Evolutionary conservation across 2,113 vertebrate species (phyloP).

Genomic region (Urocolius indicus): DNA sequence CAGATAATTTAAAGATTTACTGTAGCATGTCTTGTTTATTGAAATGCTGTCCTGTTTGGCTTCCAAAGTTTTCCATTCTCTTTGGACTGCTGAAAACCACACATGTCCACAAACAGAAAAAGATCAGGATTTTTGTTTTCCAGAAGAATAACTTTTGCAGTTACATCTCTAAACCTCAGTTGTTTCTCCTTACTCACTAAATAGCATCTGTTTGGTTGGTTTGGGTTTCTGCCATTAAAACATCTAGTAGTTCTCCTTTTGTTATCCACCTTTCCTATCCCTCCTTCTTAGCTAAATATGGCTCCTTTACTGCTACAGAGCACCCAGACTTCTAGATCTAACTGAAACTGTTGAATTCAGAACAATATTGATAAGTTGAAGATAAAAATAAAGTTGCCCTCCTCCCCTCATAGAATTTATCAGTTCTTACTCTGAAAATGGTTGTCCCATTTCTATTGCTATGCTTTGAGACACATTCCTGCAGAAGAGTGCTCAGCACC

Average conservation of each 20-base stretch:
- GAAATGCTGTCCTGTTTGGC: not conserved
- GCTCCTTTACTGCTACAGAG: not conserved
- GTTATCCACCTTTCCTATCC: not conserved
- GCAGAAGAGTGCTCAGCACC: slow-evolving; percentile 9
- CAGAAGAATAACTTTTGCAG: not conserved
- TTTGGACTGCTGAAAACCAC: not conserved
- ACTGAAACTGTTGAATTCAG: not conserved
- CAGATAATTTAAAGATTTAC: not conserved
- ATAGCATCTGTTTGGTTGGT: not conserved
- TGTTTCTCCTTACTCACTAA: not conserved
- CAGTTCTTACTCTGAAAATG: not conserved
- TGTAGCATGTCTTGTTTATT: not conserved
- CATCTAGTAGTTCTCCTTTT: not conserved
- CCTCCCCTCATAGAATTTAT: not conserved
- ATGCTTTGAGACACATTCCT: not conserved
- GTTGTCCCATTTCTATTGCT: not conserved
- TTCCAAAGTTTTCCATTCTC: not conserved
- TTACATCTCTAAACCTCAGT: not conserved
- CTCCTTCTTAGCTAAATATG: not conserved
- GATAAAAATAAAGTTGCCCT: not conserved
- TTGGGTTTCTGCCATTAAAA: not conserved
- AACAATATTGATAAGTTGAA: not conserved
- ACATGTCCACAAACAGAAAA: not conserved
- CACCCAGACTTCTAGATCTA: not conserved
- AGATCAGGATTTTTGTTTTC: not conserved